A percentile compares a stretch with the other conserved stretches of the same genome.
Evolutionary conservation across 2,113 vertebrate genomes (phyloP).

Genomic region (Coryphaenoides rupestris): DNA sequence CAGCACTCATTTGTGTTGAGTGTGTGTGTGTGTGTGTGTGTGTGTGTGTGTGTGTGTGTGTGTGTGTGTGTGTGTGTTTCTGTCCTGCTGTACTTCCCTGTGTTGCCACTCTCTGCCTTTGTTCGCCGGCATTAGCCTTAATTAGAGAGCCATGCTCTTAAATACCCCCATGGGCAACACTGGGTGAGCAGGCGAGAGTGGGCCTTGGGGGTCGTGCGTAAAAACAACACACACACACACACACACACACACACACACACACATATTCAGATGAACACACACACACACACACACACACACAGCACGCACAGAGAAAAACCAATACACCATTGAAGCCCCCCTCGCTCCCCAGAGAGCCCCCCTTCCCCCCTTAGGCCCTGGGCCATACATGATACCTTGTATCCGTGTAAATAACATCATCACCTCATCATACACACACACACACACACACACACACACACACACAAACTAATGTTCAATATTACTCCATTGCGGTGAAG

Average conservation of each 20-base stretch:
- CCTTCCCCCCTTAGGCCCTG: conserved; percentile 50
- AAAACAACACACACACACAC: no score
- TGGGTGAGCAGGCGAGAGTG: conserved; percentile 64
- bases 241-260: conserved; percentile 16
- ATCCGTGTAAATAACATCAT: conserved; percentile 68
- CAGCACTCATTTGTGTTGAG: conserved; percentile 56
- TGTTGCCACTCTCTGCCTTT: conserved; percentile 60
- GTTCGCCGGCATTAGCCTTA: conserved; percentile 76
- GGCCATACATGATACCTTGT: conserved; percentile 66
- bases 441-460: conserved; percentile 24
- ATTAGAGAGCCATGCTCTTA: conserved; percentile 77
- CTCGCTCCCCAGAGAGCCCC: conserved; percentile 58
- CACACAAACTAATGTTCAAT: conserved; percentile 35
- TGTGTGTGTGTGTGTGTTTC: conserved; percentile 1
- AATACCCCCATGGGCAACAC: conserved; percentile 74
- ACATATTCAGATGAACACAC: conserved; percentile 24
- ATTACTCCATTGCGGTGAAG: conserved; percentile 30
- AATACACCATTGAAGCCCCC: conserved; percentile 32
- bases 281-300: conserved; percentile 51
- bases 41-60: neutral
- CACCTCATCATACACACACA: conserved; percentile 25
- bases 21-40: no score
- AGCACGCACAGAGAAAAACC: conserved; percentile 11
- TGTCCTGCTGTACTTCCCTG: conserved; percentile 64
- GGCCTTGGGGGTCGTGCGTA: no score